A percentile compares a stretch with the other conserved stretches of the same genome.
phyloP scores from a whole-genome alignment of 2,888 invertebrate genomes.

The Psylliodes chrysocephalus region DNA sequence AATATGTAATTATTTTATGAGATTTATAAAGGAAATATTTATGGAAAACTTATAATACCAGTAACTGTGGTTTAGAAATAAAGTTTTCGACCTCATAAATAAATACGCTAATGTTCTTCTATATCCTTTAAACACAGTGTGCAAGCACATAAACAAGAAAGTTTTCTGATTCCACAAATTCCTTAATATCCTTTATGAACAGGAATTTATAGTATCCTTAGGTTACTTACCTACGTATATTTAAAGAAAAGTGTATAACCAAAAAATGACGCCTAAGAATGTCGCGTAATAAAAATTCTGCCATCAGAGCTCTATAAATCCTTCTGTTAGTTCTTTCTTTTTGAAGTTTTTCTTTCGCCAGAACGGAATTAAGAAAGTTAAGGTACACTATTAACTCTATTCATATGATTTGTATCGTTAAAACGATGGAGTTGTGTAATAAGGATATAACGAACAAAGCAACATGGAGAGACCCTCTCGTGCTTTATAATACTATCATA shows the following conservation, averaged over 20 bases:
- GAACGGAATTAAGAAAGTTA: constrained; percentile 38
- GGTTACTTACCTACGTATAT: not conserved
- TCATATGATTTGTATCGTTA: constrained; percentile 35
- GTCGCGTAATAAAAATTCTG: constrained; percentile 1
- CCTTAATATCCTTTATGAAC: not conserved
- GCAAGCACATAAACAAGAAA: constrained; percentile 2
- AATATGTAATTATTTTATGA: too few species aligned
- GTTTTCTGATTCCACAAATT: not conserved
- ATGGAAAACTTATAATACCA: too few species aligned
- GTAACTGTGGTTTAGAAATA: too few species aligned
- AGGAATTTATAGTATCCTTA: constrained; percentile 5
- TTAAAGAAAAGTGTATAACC: constrained; percentile 1
- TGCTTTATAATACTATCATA: constrained; percentile 36
- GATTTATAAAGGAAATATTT: too few species aligned
- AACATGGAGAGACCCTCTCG: constrained; percentile 30
- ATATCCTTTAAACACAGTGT: not conserved
- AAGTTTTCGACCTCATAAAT: constrained; percentile 1
- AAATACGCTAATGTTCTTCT: not conserved
- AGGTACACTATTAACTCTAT: constrained; percentile 36
- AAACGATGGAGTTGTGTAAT: constrained; percentile 37
- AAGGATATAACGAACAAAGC: constrained; percentile 39
- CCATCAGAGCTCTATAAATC: constrained; percentile 19
- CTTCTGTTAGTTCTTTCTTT: constrained; percentile 5
- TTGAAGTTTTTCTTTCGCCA: constrained; percentile 6
- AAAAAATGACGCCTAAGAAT: constrained; percentile 1